phyloP scores from a whole-genome alignment of 2,113 vertebrate species.

The Alces alces region DNA sequence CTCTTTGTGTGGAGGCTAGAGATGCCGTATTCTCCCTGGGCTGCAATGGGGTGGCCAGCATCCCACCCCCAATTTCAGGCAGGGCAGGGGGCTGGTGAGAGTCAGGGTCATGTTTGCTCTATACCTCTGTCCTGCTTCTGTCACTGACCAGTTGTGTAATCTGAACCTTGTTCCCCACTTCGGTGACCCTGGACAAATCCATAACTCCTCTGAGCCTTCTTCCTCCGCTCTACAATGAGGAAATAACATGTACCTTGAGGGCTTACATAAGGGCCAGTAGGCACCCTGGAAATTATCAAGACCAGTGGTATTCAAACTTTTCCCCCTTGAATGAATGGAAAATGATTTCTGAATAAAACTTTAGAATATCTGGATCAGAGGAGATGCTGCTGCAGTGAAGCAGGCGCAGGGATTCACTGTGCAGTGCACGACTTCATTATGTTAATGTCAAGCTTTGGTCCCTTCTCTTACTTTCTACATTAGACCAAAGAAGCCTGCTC shows the following conservation, averaged over 20 bases:
- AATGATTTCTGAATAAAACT: background rate
- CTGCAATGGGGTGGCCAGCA: background rate
- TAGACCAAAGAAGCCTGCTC: background rate
- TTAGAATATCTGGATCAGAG: background rate
- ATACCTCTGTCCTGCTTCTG: background rate
- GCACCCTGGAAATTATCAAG: background rate
- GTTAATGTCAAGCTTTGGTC: background rate
- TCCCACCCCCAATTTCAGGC: background rate
- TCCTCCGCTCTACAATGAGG: background rate
- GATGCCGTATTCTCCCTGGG: background rate
- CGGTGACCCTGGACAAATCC: background rate
- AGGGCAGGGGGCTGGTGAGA: too few species aligned
- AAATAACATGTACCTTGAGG: background rate
- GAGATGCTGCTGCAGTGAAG: background rate
- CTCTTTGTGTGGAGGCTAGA: conserved; percentile 36
- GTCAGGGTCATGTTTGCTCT: background rate
- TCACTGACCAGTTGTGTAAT: background rate
- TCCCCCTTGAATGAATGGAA: background rate
- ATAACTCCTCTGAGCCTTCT: background rate
- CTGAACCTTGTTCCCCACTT: background rate
- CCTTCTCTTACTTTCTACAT: background rate
- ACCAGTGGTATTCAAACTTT: background rate
- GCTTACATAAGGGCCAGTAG: background rate
- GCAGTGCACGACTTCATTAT: background rate
- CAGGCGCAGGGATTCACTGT: too few species aligned